Base-by-base conservation (phyloP, 2,797 vertebrate species). In the Sphenopsis melanotis region DNA sequence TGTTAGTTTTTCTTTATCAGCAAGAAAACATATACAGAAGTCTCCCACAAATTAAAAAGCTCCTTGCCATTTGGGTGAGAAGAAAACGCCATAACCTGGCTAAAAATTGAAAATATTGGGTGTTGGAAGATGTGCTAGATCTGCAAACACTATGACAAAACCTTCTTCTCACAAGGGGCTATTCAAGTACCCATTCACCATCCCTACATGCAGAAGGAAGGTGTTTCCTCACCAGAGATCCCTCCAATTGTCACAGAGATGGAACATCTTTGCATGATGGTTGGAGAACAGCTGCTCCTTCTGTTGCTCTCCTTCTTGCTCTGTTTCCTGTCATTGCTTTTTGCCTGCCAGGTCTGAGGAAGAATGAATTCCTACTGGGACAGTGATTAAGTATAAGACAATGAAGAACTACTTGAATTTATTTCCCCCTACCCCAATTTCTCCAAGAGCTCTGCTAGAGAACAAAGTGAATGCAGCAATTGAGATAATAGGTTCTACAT, bases 281-380 rank as follows among this genome's bases (percentile, higher is more conserved):
- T 32, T 77, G 61, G 52, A 66, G 49, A 87, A 4, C 75, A 89
- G 83, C 49, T 93, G 68, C 26, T 89, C 49, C 37, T 66, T 66
- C 64, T 87, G 24, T 60, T 92, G 59, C 69, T 63, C 32, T 50
- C 12, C 77, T 79, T 83, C 68, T 95, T 52, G 9, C 72, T 75
- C 53, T 85, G 32, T 55, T 92, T 85, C 65, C 60, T 75, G 5
- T 24, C 3, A 8, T 46, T 74, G 10, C 5, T 22, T 88, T 41
- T 18, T 87, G 24, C 26, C 41, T 90, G 60, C 23, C 30, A 50
- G n/a, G n/a, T 46, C 61, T 59, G 57, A 77, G 50, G 50, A 77
- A 69, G 36, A 89, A 50, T 1, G 4, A 50, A 63, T 36, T 78
- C 39, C 32, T 86, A 19, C 55, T 50, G 68, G 42, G 21, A 27